Percentiles rank a stretch among this genome's conserved stretches.
Conservation (phyloP, 2,113 vertebrate species). For the Myrmecophaga tridactyla region DNA sequence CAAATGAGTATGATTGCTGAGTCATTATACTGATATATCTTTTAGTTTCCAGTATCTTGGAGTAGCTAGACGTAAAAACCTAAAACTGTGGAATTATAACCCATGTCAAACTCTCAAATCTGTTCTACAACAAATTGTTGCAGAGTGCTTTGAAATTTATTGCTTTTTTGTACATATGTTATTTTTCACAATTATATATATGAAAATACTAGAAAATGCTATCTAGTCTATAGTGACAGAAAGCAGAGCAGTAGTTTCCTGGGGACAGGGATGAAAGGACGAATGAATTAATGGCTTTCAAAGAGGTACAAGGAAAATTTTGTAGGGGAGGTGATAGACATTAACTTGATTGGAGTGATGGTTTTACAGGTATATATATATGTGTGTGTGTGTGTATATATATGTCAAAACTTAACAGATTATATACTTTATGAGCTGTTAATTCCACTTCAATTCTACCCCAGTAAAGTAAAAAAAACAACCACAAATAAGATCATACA, state of each 20-base stretch:
- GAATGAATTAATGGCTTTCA: not conserved
- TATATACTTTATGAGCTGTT: not conserved
- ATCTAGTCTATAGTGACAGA: not conserved
- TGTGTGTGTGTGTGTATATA: not conserved
- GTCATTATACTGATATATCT: too few relatives aligned
- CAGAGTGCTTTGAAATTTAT: too few relatives aligned
- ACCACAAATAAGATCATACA: not conserved
- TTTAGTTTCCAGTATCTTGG: too few relatives aligned
- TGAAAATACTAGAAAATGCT: not conserved
- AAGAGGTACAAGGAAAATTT: not conserved
- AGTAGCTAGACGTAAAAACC: too few relatives aligned
- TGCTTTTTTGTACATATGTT: too few relatives aligned
- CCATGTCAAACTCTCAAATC: too few relatives aligned
- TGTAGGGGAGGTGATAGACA: not conserved
- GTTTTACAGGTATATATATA: not conserved
- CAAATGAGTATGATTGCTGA: too few relatives aligned
- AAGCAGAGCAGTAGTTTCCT: not conserved
- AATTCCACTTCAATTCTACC: not conserved
- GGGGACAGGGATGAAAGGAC: not conserved
- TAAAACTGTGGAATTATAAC: too few relatives aligned
- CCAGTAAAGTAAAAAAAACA: not conserved
- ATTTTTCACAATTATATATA: too few relatives aligned
- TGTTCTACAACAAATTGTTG: too few relatives aligned
- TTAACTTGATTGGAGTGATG: not conserved
- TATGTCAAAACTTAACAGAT: constrained; percentile 19